Evolutionary conservation across 2,888 invertebrate genomes (phyloP), one percentile per base, ranked within the genome.

Genomic region (Glaucopsyche alexis): DNA sequence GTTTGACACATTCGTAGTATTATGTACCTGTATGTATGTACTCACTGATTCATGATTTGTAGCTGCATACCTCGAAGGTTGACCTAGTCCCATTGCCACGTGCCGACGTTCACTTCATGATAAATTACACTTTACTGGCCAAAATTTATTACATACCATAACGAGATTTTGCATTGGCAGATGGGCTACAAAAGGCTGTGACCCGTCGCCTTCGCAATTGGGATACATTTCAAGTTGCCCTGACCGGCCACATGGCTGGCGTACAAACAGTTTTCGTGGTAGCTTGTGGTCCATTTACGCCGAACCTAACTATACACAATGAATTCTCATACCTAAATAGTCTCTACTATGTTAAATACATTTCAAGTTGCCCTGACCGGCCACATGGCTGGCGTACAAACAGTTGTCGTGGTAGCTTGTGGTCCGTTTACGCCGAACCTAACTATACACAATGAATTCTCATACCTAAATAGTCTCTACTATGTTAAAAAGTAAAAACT

Each of bases 51-150:
- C 60, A 60, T 60, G 29, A 60, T 29, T 60, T 60, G 60, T 60
- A 29, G 29, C 14, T 60, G 60, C 60, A 60, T 60, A 60, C 60
- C 60, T 29, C 38, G 60, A 60, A 60, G 60, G 60, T 60, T 60
- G 60, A 60, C 60, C 60, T 60, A 60, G 60, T 60, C 60, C 60
- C 60, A 60, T 60, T 60, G 60, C 60, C 60, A 60, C 60, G 60
- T 60, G 60, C 29, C 60, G 14, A 13, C 29, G 29, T 11, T 60
- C 60, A 60, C 60, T 13, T 38, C 14, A 13, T 60, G 60, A 60
- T 14, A 38, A 38, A 60, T 60, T 14, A 60, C 29, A 60, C 29
- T 60, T 13, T 38, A 60, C 60, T 7, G 60, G 60, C 60, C 60
- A 60, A 60, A 60, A 60, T 60, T 29, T 38, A 14, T 60, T 2